Evolutionary conservation across 2,113 vertebrate species (phyloP).

Genomic region (Phrynocephalus versicolor): DNA sequence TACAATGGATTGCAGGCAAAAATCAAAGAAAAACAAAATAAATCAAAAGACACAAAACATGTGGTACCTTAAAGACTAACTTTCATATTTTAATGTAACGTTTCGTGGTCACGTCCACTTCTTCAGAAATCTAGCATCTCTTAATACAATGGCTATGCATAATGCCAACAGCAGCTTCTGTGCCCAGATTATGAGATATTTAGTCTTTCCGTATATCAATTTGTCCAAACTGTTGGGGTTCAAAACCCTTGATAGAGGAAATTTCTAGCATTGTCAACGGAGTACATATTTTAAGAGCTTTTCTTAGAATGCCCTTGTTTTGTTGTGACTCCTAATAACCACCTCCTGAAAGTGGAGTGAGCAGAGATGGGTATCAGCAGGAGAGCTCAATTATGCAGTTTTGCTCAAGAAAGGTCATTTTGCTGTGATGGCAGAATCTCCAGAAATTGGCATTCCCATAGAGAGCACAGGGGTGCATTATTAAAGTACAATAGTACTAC

Average conservation of each 20-base stretch:
- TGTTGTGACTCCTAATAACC: background rate
- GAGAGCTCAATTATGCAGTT: background rate
- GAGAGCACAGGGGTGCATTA: background rate
- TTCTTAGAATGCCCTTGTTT: background rate
- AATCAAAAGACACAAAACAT: no score
- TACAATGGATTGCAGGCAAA: no score
- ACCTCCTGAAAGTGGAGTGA: background rate
- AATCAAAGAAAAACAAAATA: no score
- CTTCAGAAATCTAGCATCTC: no score
- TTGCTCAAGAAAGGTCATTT: constrained; percentile 1
- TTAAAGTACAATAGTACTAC: background rate
- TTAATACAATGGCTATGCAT: background rate
- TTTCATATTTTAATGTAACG: no score
- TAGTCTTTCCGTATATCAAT: background rate
- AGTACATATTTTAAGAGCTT: background rate
- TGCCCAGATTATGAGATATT: background rate
- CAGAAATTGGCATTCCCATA: background rate
- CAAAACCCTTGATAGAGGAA: background rate
- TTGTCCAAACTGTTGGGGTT: background rate
- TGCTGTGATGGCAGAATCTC: background rate
- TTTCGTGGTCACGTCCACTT: no score
- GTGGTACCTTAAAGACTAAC: no score
- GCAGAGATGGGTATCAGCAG: background rate
- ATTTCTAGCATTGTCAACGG: background rate
- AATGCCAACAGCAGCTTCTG: background rate